phyloP scores from a whole-genome alignment of 2,113 vertebrate genomes.

The Eulacestoma nigropectus region DNA sequence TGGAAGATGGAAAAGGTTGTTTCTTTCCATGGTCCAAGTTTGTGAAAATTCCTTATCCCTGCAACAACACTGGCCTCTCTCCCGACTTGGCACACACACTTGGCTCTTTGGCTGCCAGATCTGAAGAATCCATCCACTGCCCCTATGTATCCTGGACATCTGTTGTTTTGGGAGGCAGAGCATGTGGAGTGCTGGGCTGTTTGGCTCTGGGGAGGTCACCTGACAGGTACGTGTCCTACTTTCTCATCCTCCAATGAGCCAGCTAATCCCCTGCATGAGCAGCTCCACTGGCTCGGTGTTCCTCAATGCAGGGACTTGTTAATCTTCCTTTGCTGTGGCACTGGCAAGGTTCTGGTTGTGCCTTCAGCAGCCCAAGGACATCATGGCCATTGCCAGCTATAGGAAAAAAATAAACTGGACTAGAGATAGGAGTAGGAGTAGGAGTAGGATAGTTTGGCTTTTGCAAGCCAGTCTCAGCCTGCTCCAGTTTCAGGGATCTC shows the following conservation, averaged over 20 bases:
- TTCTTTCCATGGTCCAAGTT: neutral
- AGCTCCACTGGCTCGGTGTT: neutral
- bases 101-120: neutral
- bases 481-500: neutral
- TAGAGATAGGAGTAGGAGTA: neutral
- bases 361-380: neutral
- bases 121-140: neutral
- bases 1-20: neutral
- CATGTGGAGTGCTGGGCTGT: neutral
- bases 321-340: neutral
- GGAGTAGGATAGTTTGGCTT: neutral
- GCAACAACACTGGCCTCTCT: rapidly evolving
- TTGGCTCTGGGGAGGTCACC: neutral
- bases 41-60: neutral
- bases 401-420: neutral
- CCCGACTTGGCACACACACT: rapidly evolving
- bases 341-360: neutral
- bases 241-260: neutral
- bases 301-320: rapidly evolving
- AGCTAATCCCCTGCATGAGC: neutral
- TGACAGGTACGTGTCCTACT: neutral
- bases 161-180: neutral
- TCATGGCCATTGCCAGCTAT: neutral
- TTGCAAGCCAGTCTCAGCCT: neutral
- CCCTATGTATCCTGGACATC: neutral